Evolutionary conservation across 2,888 invertebrate species (phyloP).

Genomic region (Hirtodrosophila duncani): DNA sequence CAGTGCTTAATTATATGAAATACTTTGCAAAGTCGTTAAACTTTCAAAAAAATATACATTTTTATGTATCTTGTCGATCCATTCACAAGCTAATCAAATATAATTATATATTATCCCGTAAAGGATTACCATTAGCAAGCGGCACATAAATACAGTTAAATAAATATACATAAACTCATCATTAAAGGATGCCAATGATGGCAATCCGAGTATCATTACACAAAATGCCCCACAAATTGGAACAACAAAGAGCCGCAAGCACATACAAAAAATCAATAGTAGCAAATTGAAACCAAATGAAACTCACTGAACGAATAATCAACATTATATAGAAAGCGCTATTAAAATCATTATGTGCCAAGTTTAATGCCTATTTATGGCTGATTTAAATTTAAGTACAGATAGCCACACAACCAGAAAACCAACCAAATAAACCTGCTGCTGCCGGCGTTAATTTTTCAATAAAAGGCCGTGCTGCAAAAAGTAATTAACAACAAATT

Average conservation of each 20-base stretch:
- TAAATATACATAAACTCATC: slow-evolving; percentile 24
- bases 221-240: slow-evolving; percentile 12
- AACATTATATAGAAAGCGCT: slow-evolving; percentile 42
- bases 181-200: slow-evolving; percentile 34
- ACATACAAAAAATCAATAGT: slow-evolving; percentile 20
- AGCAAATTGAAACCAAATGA: slow-evolving; percentile 25
- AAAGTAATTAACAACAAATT: slow-evolving; percentile 71
- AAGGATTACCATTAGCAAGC: too few species aligned
- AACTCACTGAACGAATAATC: slow-evolving; percentile 23
- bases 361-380: slow-evolving; percentile 47
- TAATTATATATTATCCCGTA: too few species aligned
- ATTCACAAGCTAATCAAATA: too few species aligned
- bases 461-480: slow-evolving; percentile 48
- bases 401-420: slow-evolving; percentile 15
- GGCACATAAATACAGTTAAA: slow-evolving; percentile 6
- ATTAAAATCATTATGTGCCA: slow-evolving; percentile 42
- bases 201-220: slow-evolving; percentile 37
- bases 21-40: slow-evolving; percentile 27
- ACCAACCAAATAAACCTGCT: slow-evolving; percentile 42
- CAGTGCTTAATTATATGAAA: slow-evolving; percentile 16
- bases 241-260: not conserved
- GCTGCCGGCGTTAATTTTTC: slow-evolving; percentile 59
- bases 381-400: slow-evolving; percentile 51
- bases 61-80: too few species aligned
- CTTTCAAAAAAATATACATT: slow-evolving; percentile 21